A percentile compares a stretch with the other conserved stretches of the same genome.
These are phyloP conservation scores for Sceloporus tristichus DNA, from an alignment of 2,113 vertebrate species.

Conservation along the genomic window DNA sequence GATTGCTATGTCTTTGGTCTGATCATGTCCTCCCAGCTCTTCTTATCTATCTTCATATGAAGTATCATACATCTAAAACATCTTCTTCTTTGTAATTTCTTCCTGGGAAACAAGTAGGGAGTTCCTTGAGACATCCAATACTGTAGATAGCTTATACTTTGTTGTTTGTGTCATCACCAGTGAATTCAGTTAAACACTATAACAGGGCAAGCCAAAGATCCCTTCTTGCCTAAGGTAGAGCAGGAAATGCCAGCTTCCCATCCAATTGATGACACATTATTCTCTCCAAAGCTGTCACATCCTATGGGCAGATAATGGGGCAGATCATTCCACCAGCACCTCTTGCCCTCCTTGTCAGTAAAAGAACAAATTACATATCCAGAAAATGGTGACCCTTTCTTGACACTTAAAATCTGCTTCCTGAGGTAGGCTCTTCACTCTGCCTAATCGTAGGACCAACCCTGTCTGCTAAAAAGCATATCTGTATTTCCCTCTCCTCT, in stretches of 20 bases:
- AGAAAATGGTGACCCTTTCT: too few relatives aligned
- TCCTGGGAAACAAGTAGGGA: neutral
- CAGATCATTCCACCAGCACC: neutral
- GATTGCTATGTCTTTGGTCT: too few relatives aligned
- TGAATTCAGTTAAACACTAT: neutral
- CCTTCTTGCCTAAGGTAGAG: neutral
- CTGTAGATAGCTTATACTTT: too few relatives aligned
- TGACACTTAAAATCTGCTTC: neutral
- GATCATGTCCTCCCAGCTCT: too few relatives aligned
- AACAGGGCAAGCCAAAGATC: neutral
- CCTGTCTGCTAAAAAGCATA: neutral
- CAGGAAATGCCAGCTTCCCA: neutral
- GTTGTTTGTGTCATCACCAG: too few relatives aligned
- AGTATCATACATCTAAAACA: neutral
- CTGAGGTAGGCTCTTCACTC: neutral
- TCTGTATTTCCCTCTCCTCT: neutral
- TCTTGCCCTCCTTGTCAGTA: neutral
- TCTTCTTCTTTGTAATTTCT: neutral
- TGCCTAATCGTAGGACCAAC: neutral
- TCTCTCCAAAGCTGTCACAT: neutral
- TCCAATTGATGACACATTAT: neutral
- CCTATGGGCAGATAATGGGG: neutral
- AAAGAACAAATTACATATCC: neutral
- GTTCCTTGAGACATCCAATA: neutral
- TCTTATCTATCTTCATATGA: too few relatives aligned